Base-by-base conservation (phyloP, 2,888 invertebrate genomes). In the Syrphus vitripennis region DNA sequence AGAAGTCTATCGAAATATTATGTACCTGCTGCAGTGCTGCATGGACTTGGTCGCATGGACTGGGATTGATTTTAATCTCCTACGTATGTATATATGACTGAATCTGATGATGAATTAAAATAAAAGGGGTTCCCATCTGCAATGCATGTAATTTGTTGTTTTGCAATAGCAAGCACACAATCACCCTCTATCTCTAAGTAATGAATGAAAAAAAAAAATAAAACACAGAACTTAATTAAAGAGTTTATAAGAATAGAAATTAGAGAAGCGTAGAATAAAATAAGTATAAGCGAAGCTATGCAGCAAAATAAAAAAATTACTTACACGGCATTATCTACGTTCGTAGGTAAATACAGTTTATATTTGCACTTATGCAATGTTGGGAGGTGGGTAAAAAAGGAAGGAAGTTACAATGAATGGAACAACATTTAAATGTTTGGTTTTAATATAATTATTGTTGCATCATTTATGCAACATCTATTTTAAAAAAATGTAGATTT, bases 211-310 rank as follows among this genome's bases (percentile, higher is more conserved):
- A 37, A 50, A 53, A 48, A 21, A 59, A 63, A 42, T 24, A 42
- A 34, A 45, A 65, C 57, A 65, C 34, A 69, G n/a, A 59, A 59
- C 34, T 48, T 72, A 72, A 72, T 72, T 61, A 72, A 61, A 50
- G 34, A 61, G 19, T 45, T 26, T 31, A 63, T 19, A 31, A 45
- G 16, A 4, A 59, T 48, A 59, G 6, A 37, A 72, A 72, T 7
- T 50, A 61, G 72, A 50, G 40, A 57, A 29, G 19, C 40, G 55
- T 42, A 42, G 53, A 70, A 26, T 26, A 21, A 3, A 19, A 31
- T 16, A n/a, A 14, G 1, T 4, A 24, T 5, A 24, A 10, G 50
- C 24, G 24, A 14, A 6, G n/a, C 45, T 45, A 10, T 19, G 34
- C 12, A 24, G 50, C 24, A 26, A 24, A 7, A 21, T 12, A 21